These are phyloP conservation scores for Esox masquinongy DNA, from an alignment of 2,797 vertebrate species.

Conservation along the genomic window DNA sequence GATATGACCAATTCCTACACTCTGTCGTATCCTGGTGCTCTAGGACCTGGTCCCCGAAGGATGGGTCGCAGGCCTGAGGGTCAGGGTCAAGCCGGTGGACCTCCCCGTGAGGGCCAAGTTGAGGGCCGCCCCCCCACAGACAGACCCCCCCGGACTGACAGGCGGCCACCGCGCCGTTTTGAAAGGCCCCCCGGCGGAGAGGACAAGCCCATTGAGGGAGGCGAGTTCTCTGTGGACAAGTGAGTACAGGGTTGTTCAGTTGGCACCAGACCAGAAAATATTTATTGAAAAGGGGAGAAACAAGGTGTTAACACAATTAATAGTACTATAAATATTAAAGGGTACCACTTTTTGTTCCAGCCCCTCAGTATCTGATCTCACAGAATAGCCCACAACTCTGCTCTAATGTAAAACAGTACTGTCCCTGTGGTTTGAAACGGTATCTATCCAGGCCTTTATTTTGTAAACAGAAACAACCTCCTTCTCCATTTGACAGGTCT, in stretches of 20 bases:
- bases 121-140: slow-evolving; percentile 91
- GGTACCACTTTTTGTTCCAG: neutral
- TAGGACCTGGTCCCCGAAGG: slow-evolving; percentile 86
- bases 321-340: too few species aligned
- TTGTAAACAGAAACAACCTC: neutral
- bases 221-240: slow-evolving; percentile 96
- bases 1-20: neutral
- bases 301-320: neutral
- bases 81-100: slow-evolving; percentile 57
- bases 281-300: neutral
- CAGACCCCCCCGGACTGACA: slow-evolving; percentile 82
- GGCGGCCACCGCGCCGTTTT: slow-evolving; percentile 87
- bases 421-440: neutral
- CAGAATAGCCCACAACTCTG: neutral
- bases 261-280: neutral
- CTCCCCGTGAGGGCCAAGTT: slow-evolving; percentile 79
- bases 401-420: neutral
- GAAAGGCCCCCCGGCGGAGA: slow-evolving; percentile 83
- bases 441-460: neutral
- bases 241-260: slow-evolving; percentile 59
- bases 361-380: neutral
- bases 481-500: neutral
- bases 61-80: slow-evolving; percentile 94
- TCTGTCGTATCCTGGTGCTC: slow-evolving; percentile 29
- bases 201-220: slow-evolving; percentile 92